Evolutionary conservation across 92 coral and sea anemone genomes (phyloP).

Genomic region (Zoanthus solanderi): DNA sequence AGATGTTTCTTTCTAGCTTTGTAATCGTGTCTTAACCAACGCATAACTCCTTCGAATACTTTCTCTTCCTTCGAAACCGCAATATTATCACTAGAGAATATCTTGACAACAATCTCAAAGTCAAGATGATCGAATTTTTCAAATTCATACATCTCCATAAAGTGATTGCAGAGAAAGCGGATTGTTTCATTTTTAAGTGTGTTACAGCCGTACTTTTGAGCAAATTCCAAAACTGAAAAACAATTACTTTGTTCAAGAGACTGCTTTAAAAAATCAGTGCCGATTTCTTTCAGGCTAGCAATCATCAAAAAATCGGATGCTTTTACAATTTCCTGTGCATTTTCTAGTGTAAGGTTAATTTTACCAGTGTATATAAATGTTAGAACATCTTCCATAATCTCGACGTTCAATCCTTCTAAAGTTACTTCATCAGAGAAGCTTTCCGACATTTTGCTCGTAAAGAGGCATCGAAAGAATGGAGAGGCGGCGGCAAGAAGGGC

Average conservation of each 20-base stretch:
- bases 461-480: conserved; percentile 75
- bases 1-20: conserved; percentile 59
- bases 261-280: conserved; percentile 53
- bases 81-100: conserved; percentile 68
- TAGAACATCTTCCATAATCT: conserved; percentile 58
- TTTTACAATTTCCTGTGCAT: conserved; percentile 69
- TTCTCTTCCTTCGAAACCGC: conserved; percentile 69
- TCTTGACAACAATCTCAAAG: conserved; percentile 28
- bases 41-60: conserved; percentile 69
- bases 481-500: conserved; percentile 76
- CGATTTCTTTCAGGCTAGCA: conserved; percentile 58
- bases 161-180: conserved; percentile 50
- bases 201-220: conserved; percentile 58
- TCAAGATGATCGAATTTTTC: conserved; percentile 56
- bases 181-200: conserved; percentile 57
- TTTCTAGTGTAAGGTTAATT: conserved; percentile 58
- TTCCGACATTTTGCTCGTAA: conserved; percentile 65
- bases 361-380: conserved; percentile 78
- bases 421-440: conserved; percentile 44
- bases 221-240: conserved; percentile 52
- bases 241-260: conserved; percentile 63
- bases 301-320: conserved; percentile 75
- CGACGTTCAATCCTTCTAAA: conserved; percentile 55
- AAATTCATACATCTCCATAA: conserved; percentile 53
- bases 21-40: conserved; percentile 74